A percentile compares a stretch with the other conserved stretches of the same genome.
Evolutionary conservation across 2,797 vertebrate species (phyloP).

Genomic region (Gymnoscopelus microlampas): DNA sequence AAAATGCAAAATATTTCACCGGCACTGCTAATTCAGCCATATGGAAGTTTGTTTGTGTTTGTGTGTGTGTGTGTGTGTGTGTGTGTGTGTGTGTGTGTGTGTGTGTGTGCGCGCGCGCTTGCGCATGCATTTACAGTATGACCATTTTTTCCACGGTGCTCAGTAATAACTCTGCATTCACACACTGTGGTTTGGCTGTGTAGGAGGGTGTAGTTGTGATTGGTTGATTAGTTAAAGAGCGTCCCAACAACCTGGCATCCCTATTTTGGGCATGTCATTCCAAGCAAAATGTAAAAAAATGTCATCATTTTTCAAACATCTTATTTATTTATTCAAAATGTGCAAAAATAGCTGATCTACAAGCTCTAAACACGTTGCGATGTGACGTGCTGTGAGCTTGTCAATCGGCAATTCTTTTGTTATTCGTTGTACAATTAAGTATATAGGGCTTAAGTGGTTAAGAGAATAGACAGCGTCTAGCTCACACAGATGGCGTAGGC

Average conservation of each 20-base stretch:
- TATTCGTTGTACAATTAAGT: too few relatives aligned
- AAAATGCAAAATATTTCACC: background rate
- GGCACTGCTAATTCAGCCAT: conserved; percentile 20
- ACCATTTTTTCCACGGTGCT: conserved; percentile 23
- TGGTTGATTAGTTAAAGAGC: conserved; percentile 27
- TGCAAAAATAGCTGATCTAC: too few relatives aligned
- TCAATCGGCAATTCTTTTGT: too few relatives aligned
- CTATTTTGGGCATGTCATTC: too few relatives aligned
- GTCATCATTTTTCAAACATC: too few relatives aligned
- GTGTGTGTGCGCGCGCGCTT: background rate
- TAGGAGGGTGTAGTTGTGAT: conserved; percentile 55
- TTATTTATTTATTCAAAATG: too few relatives aligned
- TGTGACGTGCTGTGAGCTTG: too few relatives aligned
- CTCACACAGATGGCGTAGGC: conserved; percentile 36
- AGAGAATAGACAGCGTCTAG: conserved; percentile 35
- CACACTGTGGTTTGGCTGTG: conserved; percentile 22
- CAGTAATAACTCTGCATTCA: conserved; percentile 11
- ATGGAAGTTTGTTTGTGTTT: conserved; percentile 1
- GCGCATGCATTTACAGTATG: conserved; percentile 11
- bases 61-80: conserved; percentile 4
- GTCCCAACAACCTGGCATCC: too few relatives aligned
- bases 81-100: background rate
- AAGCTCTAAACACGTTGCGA: too few relatives aligned
- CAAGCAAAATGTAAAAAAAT: too few relatives aligned
- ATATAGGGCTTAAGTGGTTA: background rate